phyloP scores from a whole-genome alignment of 1,140 invertebrate species.

The Rhopalosiphum padi region DNA sequence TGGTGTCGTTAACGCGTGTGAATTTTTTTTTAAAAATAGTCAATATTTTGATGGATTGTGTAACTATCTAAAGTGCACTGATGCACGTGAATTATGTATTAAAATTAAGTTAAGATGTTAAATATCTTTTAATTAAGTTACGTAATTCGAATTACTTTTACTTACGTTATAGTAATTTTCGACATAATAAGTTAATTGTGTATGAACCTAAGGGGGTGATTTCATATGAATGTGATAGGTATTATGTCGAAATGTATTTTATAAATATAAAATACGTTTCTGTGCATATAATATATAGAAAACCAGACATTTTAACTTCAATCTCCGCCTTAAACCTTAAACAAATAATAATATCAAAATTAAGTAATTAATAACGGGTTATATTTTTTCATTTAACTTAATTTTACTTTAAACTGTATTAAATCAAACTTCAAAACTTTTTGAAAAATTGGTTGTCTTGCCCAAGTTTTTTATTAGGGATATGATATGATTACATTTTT shows the following conservation, averaged over 20 bases:
- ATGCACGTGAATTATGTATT: background rate
- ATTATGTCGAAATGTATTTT: background rate
- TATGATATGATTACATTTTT: background rate
- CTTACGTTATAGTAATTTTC: background rate
- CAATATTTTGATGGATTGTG: background rate
- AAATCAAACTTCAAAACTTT: background rate
- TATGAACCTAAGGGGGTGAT: background rate
- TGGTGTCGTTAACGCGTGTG: background rate
- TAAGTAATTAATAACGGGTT: background rate
- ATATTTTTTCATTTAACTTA: background rate
- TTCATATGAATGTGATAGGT: background rate
- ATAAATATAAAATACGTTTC: background rate
- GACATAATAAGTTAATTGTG: background rate
- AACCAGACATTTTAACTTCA: background rate
- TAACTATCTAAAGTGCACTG: background rate
- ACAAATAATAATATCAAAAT: background rate
- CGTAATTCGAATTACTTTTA: background rate
- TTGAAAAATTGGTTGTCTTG: background rate
- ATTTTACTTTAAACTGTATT: background rate
- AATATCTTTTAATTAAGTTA: background rate
- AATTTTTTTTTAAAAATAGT: background rate
- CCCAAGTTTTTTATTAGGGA: background rate
- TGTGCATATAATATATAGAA: too few species aligned
- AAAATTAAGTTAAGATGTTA: background rate
- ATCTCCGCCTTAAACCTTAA: background rate